phyloP scores from a whole-genome alignment of 1,140 invertebrate genomes.

The Diorhabda carinulata region DNA sequence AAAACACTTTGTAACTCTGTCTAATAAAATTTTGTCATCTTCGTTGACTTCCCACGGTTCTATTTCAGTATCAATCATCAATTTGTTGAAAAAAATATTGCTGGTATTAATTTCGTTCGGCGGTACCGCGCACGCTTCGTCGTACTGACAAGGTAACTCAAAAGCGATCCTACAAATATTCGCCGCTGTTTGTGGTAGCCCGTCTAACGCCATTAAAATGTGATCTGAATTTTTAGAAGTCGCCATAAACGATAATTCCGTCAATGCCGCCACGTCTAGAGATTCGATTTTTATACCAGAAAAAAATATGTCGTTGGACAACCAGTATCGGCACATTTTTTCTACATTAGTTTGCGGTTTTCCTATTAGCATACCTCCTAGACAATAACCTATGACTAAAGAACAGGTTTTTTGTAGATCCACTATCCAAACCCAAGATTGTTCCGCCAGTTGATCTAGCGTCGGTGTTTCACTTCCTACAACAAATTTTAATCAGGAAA shows the following conservation, averaged over 20 bases:
- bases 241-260: constrained; percentile 26
- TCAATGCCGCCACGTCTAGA: constrained; percentile 23
- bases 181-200: constrained; percentile 28
- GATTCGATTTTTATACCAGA: constrained; percentile 51
- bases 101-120: constrained; percentile 14
- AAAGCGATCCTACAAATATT: constrained; percentile 36
- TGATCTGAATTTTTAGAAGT: constrained; percentile 19
- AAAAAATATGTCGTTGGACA: constrained; percentile 54
- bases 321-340: constrained; percentile 51
- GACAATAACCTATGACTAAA: constrained; percentile 58
- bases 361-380: constrained; percentile 58
- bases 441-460: constrained; percentile 45
- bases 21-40: constrained; percentile 49
- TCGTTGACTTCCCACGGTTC: constrained; percentile 47
- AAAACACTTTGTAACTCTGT: constrained; percentile 52
- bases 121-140: constrained; percentile 40
- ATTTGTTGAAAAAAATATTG: constrained; percentile 34
- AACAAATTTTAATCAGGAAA: constrained; percentile 9
- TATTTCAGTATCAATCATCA: constrained; percentile 42
- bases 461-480: constrained; percentile 50
- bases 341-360: constrained; percentile 50
- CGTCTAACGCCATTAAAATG: constrained; percentile 30
- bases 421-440: constrained; percentile 59
- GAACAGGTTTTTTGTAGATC: constrained; percentile 60
- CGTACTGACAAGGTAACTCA: constrained; percentile 36